Evolutionary conservation across 2,888 invertebrate species (phyloP).

Genomic region (Leptura quadrifasciata): DNA sequence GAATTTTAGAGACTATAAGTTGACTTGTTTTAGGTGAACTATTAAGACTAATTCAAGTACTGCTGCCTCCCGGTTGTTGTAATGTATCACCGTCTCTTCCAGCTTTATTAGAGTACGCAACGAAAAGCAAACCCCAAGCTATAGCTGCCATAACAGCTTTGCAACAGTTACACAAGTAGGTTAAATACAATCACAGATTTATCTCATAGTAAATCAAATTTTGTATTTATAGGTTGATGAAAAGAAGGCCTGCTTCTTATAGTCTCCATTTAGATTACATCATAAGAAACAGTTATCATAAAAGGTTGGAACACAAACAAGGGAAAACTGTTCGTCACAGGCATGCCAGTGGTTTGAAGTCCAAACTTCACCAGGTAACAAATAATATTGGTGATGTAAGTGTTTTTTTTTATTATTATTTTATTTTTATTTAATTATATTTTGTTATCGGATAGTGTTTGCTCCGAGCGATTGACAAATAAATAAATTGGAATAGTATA

Average conservation of each 20-base stretch:
- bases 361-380: slow-evolving; percentile 69
- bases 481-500: no score
- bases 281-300: slow-evolving; percentile 74
- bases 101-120: slow-evolving; percentile 86
- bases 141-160: slow-evolving; percentile 88
- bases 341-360: slow-evolving; percentile 63
- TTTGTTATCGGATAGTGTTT: neutral
- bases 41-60: slow-evolving; percentile 88
- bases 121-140: slow-evolving; percentile 87
- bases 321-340: slow-evolving; percentile 61
- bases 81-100: slow-evolving; percentile 90
- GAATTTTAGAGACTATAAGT: neutral
- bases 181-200: slow-evolving; percentile 10
- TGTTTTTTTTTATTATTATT: slow-evolving; percentile 24
- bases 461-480: neutral
- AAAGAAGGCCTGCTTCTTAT: slow-evolving; percentile 86
- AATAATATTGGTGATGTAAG: slow-evolving; percentile 46
- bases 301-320: slow-evolving; percentile 65
- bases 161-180: slow-evolving; percentile 82
- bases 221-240: slow-evolving; percentile 77
- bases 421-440: slow-evolving; percentile 21
- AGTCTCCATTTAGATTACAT: slow-evolving; percentile 90
- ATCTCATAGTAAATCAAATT: no score
- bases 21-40: slow-evolving; percentile 81
- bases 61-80: slow-evolving; percentile 91